Evolutionary conservation across 1,140 invertebrate species (phyloP).

Genomic region (Drosophila persimilis): DNA sequence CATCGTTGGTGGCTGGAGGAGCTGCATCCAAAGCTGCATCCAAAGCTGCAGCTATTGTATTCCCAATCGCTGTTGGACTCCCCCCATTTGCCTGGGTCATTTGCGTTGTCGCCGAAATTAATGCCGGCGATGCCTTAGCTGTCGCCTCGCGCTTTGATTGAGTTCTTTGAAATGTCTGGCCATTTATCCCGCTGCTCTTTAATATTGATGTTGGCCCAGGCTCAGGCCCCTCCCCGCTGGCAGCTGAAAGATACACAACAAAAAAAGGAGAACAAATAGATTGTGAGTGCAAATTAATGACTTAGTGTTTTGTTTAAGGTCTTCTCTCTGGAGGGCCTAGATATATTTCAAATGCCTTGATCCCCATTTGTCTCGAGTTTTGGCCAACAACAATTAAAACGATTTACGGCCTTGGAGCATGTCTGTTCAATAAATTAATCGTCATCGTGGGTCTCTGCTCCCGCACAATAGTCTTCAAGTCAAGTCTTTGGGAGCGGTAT

Average conservation of each 20-base stretch:
- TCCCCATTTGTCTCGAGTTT: slow-evolving; percentile 72
- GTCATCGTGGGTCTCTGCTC: slow-evolving; percentile 18
- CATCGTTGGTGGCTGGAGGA: slow-evolving; percentile 41
- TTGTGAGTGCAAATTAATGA: slow-evolving; percentile 70
- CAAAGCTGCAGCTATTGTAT: slow-evolving; percentile 33
- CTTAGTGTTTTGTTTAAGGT: slow-evolving; percentile 65
- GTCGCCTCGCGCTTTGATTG: slow-evolving; percentile 72
- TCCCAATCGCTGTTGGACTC: slow-evolving; percentile 29
- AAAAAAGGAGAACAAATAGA: slow-evolving; percentile 43
- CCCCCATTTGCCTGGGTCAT: slow-evolving; percentile 51
- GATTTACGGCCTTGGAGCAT: slow-evolving; percentile 59
- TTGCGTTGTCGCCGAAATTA: slow-evolving; percentile 70
- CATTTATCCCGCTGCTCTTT: slow-evolving; percentile 72
- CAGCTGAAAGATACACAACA: slow-evolving; percentile 26
- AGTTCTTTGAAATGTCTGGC: slow-evolving; percentile 70
- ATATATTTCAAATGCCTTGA: slow-evolving; percentile 69
- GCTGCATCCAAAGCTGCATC: slow-evolving; percentile 40
- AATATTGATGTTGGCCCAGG: slow-evolving; percentile 63
- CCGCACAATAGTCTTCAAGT: slow-evolving; percentile 7
- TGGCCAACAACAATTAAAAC: slow-evolving; percentile 72
- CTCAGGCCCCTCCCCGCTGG: slow-evolving; percentile 26
- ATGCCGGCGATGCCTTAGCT: slow-evolving; percentile 53
- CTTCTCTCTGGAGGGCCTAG: slow-evolving; percentile 26
- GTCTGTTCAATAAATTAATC: slow-evolving; percentile 77
- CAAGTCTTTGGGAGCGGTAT: slow-evolving; percentile 19